phyloP scores from a whole-genome alignment of 2,797 vertebrate genomes.

The Sebastes jordani region DNA sequence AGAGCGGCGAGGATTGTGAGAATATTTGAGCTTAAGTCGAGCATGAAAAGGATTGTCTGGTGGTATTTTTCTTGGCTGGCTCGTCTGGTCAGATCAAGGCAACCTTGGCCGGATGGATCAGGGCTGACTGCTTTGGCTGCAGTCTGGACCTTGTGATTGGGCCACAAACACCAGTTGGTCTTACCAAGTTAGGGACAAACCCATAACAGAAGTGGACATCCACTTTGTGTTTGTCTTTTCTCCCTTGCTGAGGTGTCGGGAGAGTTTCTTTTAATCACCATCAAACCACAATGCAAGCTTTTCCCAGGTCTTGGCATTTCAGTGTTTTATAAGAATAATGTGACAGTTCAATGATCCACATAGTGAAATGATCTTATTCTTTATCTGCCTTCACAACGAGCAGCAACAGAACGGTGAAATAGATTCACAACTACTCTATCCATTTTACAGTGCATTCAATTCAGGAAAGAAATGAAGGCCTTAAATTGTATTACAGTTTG shows the following conservation, averaged over 20 bases:
- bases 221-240: conserved; percentile 37
- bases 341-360: conserved; percentile 1
- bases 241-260: conserved; percentile 22
- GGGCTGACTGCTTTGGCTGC: conserved; percentile 41
- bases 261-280: conserved; percentile 43
- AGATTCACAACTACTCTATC: not conserved
- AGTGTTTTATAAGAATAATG: conserved; percentile 32
- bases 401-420: not conserved
- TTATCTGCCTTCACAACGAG: not conserved
- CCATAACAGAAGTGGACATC: conserved; percentile 31
- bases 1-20: conserved; percentile 60
- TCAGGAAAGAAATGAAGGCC: not conserved
- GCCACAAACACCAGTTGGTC: conserved; percentile 30
- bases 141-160: conserved; percentile 67
- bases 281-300: conserved; percentile 29
- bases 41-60: conserved; percentile 78
- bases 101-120: conserved; percentile 47
- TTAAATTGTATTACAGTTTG: not conserved
- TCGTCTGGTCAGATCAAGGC: conserved; percentile 71
- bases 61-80: conserved; percentile 79
- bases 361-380: not conserved
- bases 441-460: not conserved
- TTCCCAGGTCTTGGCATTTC: conserved; percentile 35
- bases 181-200: conserved; percentile 27
- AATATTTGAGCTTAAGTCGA: conserved; percentile 75